Conservation (phyloP, 2,888 invertebrate genomes). For the Schizaphis graminum region DNA sequence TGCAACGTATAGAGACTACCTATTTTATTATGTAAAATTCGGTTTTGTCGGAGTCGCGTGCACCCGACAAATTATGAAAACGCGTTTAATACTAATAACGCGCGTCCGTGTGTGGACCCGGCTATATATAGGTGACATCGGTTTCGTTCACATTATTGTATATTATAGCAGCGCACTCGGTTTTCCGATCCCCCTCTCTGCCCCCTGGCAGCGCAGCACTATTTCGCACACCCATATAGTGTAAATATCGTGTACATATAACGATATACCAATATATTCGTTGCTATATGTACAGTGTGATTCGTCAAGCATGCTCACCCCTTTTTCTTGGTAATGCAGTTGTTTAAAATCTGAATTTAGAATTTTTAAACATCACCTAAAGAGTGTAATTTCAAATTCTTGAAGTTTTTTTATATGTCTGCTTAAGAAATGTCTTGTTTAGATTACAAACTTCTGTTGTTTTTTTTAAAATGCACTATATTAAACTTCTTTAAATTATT, state of each 20-base stretch:
- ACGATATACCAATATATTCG: not conserved
- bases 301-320: too few species aligned
- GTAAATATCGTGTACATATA: not conserved
- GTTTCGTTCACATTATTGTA: not conserved
- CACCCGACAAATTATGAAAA: not conserved
- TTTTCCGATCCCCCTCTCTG: not conserved
- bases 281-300: not conserved
- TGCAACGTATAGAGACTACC: not conserved
- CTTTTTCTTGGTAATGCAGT: too few species aligned
- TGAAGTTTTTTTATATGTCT: too few species aligned
- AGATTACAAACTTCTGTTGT: too few species aligned
- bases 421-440: too few species aligned
- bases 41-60: not conserved
- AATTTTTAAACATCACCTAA: too few species aligned
- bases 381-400: too few species aligned
- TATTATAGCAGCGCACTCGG: conserved; percentile 17
- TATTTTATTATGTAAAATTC: not conserved
- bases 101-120: not conserved
- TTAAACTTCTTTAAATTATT: too few species aligned
- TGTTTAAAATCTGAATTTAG: too few species aligned
- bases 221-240: not conserved
- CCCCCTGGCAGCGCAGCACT: not conserved
- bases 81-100: not conserved
- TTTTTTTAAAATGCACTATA: too few species aligned
- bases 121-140: conserved; percentile 21